Evolutionary conservation across 2,797 vertebrate species (phyloP), one percentile per base, ranked within the genome.

Genomic region (Acomys russatus): DNA sequence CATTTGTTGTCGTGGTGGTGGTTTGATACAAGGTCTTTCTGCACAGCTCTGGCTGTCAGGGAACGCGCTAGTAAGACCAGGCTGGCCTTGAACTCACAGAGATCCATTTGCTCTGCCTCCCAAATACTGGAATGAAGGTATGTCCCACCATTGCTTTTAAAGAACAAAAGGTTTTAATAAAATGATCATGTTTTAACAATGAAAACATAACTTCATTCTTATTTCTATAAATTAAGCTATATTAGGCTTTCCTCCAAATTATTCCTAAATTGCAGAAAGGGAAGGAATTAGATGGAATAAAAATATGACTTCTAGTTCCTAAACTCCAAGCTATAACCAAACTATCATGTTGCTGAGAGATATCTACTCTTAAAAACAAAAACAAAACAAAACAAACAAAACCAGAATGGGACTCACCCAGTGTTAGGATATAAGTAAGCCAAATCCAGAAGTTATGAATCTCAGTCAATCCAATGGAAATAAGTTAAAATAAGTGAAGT

Each of bases 301-400:
- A 80, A 80, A 11, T n/a, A 61, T 97, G 93, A 89, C 97, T 83
- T 98, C 88, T 61, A 70, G 71, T 92, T 97, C 98, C 90, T 90
- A 95, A 97, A 96, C 86, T 96, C 96, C 97, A 87, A 96, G 51
- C 80, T 49, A 86, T 83, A 94, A 54, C 83, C 88, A 98, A 97
- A 98, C 98, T 96, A 4, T 96, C 84, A 22, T 97, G 89, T 73
- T 95, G 91, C 79, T 96, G 95, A 94, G 96, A 59, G 96, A 97
- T 84, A 97, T 95, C 9, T n/a, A 80, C 18, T 54, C 78, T 23
- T 80, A 54, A 54, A 54, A 15, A 59, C 56, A 59, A 14, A 59
- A 14, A 59, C 17, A 44, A 30, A 30, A 15, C 11, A 54, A 51
- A 33, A 18, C 56, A 59, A 9, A 56, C 54, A 56, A 56, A 56